These are phyloP conservation scores for Mycteria americana DNA, from an alignment of 2,797 vertebrate genomes.

Conservation along the genomic window DNA sequence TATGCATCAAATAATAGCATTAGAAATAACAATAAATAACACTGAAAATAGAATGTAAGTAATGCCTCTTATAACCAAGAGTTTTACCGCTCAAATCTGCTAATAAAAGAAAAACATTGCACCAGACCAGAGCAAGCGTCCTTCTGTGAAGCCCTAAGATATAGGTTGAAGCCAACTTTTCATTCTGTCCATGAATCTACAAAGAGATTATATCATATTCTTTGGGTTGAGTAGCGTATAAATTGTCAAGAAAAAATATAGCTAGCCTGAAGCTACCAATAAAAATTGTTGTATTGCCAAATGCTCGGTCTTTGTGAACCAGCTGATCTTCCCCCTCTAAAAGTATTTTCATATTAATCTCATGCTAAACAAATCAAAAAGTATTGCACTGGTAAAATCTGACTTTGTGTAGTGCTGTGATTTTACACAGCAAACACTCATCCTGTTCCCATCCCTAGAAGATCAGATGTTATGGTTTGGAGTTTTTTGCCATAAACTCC, in stretches of 20 bases:
- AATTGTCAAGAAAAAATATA: conserved; percentile 57
- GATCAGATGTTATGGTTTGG: not conserved
- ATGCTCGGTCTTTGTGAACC: conserved; percentile 23
- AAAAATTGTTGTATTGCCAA: conserved; percentile 29
- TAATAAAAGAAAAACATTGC: not conserved
- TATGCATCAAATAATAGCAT: conserved; percentile 13
- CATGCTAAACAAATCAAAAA: conserved; percentile 1
- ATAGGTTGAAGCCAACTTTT: conserved; percentile 18
- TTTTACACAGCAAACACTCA: not conserved
- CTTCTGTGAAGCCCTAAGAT: conserved; percentile 20
- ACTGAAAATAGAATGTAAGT: not conserved
- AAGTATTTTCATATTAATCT: not conserved
- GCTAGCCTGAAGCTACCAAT: conserved; percentile 40
- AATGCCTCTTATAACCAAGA: not conserved
- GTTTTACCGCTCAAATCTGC: conserved; percentile 16
- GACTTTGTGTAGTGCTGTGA: not conserved
- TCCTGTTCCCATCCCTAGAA: not conserved
- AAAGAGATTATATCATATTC: conserved; percentile 25
- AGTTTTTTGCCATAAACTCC: not conserved
- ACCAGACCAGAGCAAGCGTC: not conserved
- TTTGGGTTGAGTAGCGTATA: conserved; percentile 21
- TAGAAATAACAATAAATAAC: conserved; percentile 32
- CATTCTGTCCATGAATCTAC: not conserved
- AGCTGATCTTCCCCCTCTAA: conserved; percentile 6
- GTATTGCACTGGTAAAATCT: not conserved